Evolutionary conservation across 2,113 vertebrate genomes (phyloP), one percentile per base, ranked within the genome.

Genomic region (Melanerpes aurifrons): DNA sequence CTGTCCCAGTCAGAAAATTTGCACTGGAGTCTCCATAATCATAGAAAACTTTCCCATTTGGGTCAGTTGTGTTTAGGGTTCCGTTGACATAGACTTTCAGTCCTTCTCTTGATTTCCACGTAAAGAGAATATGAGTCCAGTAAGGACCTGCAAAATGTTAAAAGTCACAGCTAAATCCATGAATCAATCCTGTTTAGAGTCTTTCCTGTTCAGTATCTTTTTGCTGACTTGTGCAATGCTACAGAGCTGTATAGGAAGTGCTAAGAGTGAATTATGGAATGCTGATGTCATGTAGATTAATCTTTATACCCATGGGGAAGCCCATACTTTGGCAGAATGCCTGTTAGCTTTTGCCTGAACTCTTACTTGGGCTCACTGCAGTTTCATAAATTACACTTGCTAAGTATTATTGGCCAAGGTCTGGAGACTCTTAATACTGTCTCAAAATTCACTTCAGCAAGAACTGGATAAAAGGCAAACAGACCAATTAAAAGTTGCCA

Each of bases 41-140:
- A 2, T 96, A 95, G 12, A 98, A 98, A 17, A 96, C 92, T 12
- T 94, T 97, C n/a, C 99, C 99, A 0, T 26, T 70, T 0, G 97
- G 79, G 70, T 99, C 99, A 0, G 96, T 93, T 26, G 95, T 96
- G 25, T 82, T 98, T 79, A 98, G 98, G 4, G 98, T 99, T 9
- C 99, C 99, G 0, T 99, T 99, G 73, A 99, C 97, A 0, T 99
- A 99, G 58, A 99, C 98, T 63, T 98, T 99, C 70, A 99, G 97
- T 2, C 99, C 99, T 6, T 98, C 98, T 26, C 57, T 91, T 35
- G 97, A 97, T 10, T 97, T 98, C 99, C 99, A 99, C 0, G 99
- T 99, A 85, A 99, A 99, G 37, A 99, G 98, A 58, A 99, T 93
- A 5, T 99, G 98, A 4, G 99, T 99, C 99, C 99, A 99, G 71